Evolutionary conservation across 2,888 invertebrate species (phyloP).

Genomic region (Lagria hirta): DNA sequence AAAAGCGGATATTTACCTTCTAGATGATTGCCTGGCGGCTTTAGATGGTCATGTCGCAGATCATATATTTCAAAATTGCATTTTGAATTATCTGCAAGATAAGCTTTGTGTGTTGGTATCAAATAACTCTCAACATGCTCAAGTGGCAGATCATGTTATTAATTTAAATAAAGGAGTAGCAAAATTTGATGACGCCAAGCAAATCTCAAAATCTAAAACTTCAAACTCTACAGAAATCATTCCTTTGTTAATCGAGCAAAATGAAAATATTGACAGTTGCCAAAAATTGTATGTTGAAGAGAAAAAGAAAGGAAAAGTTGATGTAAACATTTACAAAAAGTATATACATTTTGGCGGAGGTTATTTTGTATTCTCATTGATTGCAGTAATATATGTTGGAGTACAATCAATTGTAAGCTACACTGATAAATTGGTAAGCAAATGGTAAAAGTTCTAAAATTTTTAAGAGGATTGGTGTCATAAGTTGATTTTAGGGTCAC

Average conservation of each 20-base stretch:
- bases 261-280: background rate
- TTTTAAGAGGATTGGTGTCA: background rate
- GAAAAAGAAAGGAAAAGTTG: conserved; percentile 36
- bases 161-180: conserved; percentile 54
- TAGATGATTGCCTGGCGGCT: conserved; percentile 87
- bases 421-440: conserved; percentile 22
- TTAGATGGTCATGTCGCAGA: conserved; percentile 87
- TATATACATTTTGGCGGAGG: conserved; percentile 40
- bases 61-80: conserved; percentile 79
- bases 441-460: conserved; percentile 11
- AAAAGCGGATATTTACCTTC: conserved; percentile 77
- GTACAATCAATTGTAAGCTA: conserved; percentile 30
- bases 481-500: conserved; percentile 17
- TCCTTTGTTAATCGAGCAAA: too few species aligned
- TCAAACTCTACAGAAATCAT: background rate
- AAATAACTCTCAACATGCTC: conserved; percentile 65
- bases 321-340: conserved; percentile 33
- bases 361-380: conserved; percentile 27
- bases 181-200: conserved; percentile 60
- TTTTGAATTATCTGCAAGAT: conserved; percentile 62
- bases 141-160: conserved; percentile 49
- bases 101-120: conserved; percentile 74
- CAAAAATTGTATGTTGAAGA: conserved; percentile 34
- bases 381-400: conserved; percentile 31
- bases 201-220: background rate